Percentiles rank a stretch among this genome's conserved stretches.
These are phyloP conservation scores for Drosophila cognata DNA, from an alignment of 2,888 invertebrate genomes.

Conservation along the genomic window DNA sequence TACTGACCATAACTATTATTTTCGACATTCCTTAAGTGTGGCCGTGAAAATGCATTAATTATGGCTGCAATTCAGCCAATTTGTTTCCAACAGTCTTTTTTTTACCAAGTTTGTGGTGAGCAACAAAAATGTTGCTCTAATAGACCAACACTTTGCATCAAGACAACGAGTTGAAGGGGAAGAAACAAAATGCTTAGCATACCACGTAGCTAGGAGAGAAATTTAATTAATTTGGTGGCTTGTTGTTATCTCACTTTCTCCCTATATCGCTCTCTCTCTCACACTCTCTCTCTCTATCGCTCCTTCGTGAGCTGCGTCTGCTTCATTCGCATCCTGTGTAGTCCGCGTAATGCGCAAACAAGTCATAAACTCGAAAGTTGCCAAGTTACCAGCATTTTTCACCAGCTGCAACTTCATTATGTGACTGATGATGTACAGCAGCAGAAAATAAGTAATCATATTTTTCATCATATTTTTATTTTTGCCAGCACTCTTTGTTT, in stretches of 20 bases:
- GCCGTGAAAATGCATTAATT: background rate
- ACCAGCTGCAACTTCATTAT: constrained; percentile 78
- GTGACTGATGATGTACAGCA: constrained; percentile 76
- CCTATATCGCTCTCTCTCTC: background rate
- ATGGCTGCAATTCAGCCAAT: background rate
- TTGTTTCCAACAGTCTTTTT: background rate
- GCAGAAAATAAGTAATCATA: constrained; percentile 68
- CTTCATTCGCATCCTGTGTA: constrained; percentile 26
- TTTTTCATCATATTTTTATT: constrained; percentile 24
- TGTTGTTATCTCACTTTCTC: background rate
- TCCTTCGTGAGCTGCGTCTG: constrained; percentile 16
- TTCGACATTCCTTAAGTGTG: background rate
- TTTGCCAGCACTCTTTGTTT: constrained; percentile 30
- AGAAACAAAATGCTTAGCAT: constrained; percentile 55
- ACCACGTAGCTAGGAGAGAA: constrained; percentile 57
- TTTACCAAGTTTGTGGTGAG: constrained; percentile 6
- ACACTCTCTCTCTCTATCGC: background rate
- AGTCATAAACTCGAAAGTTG: constrained; percentile 70
- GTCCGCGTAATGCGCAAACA: constrained; percentile 52
- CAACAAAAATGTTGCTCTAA: constrained; percentile 36
- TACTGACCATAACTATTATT: background rate
- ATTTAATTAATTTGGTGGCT: constrained; percentile 73
- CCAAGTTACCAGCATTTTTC: constrained; percentile 62
- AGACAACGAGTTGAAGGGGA: background rate
- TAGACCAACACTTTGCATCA: constrained; percentile 34